Base-by-base conservation (phyloP, 2,113 vertebrate genomes). In the Edolisoma coerulescens region DNA sequence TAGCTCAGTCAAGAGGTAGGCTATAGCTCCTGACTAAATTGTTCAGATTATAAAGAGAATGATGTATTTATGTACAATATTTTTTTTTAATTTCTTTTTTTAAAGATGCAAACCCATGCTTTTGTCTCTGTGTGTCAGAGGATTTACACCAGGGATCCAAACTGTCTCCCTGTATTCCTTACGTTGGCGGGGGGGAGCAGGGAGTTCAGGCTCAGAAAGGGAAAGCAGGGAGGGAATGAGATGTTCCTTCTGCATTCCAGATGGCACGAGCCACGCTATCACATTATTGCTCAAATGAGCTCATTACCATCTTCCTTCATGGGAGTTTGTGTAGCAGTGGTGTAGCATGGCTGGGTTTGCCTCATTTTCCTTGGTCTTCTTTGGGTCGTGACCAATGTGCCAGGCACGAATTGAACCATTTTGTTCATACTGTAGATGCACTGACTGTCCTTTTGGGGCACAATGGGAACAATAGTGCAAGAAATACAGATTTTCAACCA, bases 1-100 rank as follows among this genome's bases (percentile, higher is more conserved):
- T 97, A 97, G 61, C 93, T 97, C 93, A 89, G 94, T 96, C 92
- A 92, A 88, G 93, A 97, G 92, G 45, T 89, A 95, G 92, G 94
- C 93, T 95, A 47, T 56, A 96, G 86, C 94, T 95, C 76, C 97
- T 93, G 71, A 96, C 76, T 89, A 81, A 96, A 87, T 94, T 94
- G 84, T 92, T 71, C 76, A 50, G 15, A 82, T 95, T 93, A 65
- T n/a, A 49, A 69, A 71, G 81, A 77, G 59, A 94, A 82, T 89
- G 15, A 78, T 87, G n/a, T 87, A 60, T 90, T 89, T 84, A 57
- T 64, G 19, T 60, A 32, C 28, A 39, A 39, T 39, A 39, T 39
- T 39, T 53, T 11, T 5, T 54, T n/a, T 1, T 14, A 39, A 39
- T 10, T 15, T 20, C 19, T 6, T 17, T 57, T 45, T 54, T 35